Conservation (phyloP, 2,888 invertebrate genomes). For the Leptarthrus brevirostris region DNA sequence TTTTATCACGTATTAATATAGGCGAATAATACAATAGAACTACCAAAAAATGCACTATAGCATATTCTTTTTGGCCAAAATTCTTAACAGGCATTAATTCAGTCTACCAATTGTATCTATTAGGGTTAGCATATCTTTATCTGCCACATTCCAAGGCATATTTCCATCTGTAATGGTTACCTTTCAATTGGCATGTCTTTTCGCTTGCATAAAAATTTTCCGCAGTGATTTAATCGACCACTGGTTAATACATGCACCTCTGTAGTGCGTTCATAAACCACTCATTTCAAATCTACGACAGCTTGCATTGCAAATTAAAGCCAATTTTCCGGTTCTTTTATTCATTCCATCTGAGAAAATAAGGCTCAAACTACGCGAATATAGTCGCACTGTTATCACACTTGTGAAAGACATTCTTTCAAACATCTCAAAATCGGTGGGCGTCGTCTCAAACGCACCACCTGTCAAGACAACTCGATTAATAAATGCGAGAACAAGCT, state of each 20-base stretch:
- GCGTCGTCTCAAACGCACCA: conserved; percentile 25
- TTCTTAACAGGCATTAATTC: no score
- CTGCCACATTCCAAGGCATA: conserved; percentile 6
- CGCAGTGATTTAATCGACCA: conserved; percentile 8
- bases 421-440: conserved; percentile 5
- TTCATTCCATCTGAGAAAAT: conserved; percentile 5
- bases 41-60: no score
- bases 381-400: neutral
- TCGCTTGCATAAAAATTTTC: neutral
- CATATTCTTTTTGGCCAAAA: no score
- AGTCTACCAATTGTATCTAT: no score
- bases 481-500: conserved; percentile 24
- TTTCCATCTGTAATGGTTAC: conserved; percentile 27
- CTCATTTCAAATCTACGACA: neutral
- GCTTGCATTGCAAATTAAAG: conserved; percentile 2
- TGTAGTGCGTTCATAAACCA: neutral
- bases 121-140: no score
- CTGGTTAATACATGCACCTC: neutral
- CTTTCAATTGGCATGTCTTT: conserved; percentile 23
- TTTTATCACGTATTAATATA: no score
- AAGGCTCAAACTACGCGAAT: neutral
- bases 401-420: conserved; percentile 1
- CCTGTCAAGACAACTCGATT: conserved; percentile 24
- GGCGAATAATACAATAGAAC: no score
- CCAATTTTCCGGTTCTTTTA: conserved; percentile 36